Evolutionary conservation across 2,888 invertebrate species (phyloP).

Genomic region (Tromatobia lineatoria): DNA sequence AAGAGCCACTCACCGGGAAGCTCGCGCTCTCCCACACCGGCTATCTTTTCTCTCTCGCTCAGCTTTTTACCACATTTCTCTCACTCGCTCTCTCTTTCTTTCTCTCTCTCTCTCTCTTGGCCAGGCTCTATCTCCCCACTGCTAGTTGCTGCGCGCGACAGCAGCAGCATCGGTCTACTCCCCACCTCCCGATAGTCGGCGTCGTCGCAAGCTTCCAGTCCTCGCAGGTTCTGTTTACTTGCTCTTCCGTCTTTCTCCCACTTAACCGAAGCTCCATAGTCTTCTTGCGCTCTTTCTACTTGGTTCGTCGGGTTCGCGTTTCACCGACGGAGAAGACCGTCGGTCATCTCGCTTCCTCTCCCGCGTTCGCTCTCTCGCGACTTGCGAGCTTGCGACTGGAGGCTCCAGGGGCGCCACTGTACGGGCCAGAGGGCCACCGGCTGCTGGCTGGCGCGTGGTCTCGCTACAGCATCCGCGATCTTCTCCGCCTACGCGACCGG

Average conservation of each 20-base stretch:
- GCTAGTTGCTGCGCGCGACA: constrained; percentile 57
- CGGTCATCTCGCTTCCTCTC: constrained; percentile 55
- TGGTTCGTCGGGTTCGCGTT: constrained; percentile 19
- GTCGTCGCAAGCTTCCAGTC: constrained; percentile 68
- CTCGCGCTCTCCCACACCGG: constrained; percentile 69
- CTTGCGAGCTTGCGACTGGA: constrained; percentile 78
- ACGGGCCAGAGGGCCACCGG: constrained; percentile 81
- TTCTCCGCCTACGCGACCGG: constrained; percentile 84
- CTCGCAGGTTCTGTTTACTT: constrained; percentile 18
- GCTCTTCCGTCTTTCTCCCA: constrained; percentile 45
- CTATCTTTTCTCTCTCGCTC: constrained; percentile 47
- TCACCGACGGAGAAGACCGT: constrained; percentile 33
- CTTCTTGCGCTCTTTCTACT: constrained; percentile 37
- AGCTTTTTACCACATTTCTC: constrained; percentile 55
- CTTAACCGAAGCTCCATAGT: constrained; percentile 30
- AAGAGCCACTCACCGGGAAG: constrained; percentile 73
- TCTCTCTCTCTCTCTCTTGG: background rate
- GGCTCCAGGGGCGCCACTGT: constrained; percentile 83
- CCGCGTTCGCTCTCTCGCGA: constrained; percentile 61
- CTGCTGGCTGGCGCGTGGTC: constrained; percentile 78
- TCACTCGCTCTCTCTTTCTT: constrained; percentile 53
- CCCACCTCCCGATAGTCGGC: constrained; percentile 49
- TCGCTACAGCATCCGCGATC: constrained; percentile 85
- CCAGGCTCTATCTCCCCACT: constrained; percentile 54
- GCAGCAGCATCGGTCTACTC: constrained; percentile 52